Base-by-base conservation (phyloP, 2,113 vertebrate genomes). In the Hylia prasina region DNA sequence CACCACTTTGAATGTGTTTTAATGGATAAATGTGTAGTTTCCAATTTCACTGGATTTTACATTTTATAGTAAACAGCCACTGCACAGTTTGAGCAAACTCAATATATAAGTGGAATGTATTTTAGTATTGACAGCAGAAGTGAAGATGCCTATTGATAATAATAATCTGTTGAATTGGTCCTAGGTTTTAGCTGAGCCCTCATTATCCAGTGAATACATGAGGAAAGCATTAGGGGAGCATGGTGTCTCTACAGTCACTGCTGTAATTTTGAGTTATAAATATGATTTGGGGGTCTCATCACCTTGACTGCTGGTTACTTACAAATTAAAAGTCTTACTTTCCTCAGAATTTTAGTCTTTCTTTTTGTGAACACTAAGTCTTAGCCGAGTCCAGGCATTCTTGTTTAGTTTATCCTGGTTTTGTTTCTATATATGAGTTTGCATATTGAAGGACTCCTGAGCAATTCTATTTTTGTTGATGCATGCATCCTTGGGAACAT, bases 201-300 rank as follows among this genome's bases (percentile, higher is more conserved):
- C 20, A 7, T 68, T 63, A 68, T 13, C 39, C 44, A 24, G 18
- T 23, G 18, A 68, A 50, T 42, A 30, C 10, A 25, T 0, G 0
- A 57, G 44, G 61, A 47, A 82, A 79, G n/a, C 30, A 24, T 39
- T 35, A 4, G 35, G 42, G 31, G 6, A 75, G 30, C 15, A 16
- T 15, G 17, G 14, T 11, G 28, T 48, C 65, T 78, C 50, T 54
- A 44, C 53, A 37, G 21, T 42, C 47, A 91, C 50, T 20, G 31
- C 19, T 57, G 37, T 45, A 31, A 47, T 68, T 47, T 40, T 30
- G 44, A 69, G 17, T 68, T 82, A 44, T 11, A 68, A 85, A 45
- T 63, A 19, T 17, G 10, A 24, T 22, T 2, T n/a, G 10, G 3
- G 5, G 30, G 4, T 61, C 37, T 86, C 17, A 4, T 47, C 27